Evolutionary conservation across 2,888 invertebrate genomes (phyloP).

Genomic region (Stenichneumon culpator): DNA sequence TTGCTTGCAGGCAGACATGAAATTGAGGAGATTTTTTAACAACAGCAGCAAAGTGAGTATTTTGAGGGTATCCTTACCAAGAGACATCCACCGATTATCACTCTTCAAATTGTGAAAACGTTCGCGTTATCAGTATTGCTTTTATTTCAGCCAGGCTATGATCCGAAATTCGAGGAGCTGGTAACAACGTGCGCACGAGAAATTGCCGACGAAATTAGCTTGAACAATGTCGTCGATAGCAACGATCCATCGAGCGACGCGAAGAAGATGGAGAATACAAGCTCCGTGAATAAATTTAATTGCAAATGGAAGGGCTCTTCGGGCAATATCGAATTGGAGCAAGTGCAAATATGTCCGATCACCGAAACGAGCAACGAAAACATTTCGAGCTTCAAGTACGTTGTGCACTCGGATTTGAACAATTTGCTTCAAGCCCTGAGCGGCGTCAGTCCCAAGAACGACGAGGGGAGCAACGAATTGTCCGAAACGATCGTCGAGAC

Average conservation of each 20-base stretch:
- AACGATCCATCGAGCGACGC: constrained; percentile 46
- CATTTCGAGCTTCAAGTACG: constrained; percentile 41
- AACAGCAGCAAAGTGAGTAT: constrained; percentile 72
- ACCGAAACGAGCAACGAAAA: constrained; percentile 25
- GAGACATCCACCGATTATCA: background rate
- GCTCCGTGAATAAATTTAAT: constrained; percentile 32
- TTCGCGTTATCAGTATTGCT: background rate
- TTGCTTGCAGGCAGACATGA: constrained; percentile 76
- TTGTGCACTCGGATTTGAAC: constrained; percentile 68
- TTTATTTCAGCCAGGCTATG: constrained; percentile 73
- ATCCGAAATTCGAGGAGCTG: constrained; percentile 71
- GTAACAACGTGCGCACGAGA: constrained; percentile 69
- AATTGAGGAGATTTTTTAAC: constrained; percentile 75
- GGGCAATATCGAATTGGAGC: constrained; percentile 33
- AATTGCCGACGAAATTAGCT: constrained; percentile 69
- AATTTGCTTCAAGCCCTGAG: constrained; percentile 66
- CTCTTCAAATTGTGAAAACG: background rate
- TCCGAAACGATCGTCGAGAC: constrained; percentile 10
- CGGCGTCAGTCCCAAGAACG: constrained; percentile 34
- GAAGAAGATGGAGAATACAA: constrained; percentile 50
- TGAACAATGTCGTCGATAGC: constrained; percentile 43
- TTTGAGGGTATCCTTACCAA: background rate
- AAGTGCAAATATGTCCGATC: constrained; percentile 23
- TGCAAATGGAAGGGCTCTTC: constrained; percentile 36
- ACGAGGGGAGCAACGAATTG: constrained; percentile 46